Base-by-base conservation (phyloP, 2,113 vertebrate species). In the Chelonoidis abingdonii region DNA sequence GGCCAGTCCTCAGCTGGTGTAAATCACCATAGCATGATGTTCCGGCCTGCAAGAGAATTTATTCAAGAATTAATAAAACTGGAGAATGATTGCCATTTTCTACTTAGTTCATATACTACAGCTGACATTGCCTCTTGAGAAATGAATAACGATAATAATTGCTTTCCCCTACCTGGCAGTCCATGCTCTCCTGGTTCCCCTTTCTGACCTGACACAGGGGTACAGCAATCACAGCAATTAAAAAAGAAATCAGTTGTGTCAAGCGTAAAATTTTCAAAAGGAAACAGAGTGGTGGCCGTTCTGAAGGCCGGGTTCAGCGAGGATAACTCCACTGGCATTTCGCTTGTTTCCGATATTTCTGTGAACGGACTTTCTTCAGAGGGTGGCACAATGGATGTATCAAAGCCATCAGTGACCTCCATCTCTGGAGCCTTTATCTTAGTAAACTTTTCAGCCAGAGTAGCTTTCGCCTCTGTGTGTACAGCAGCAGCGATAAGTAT, bases 201-300 rank as follows among this genome's bases (percentile, higher is more conserved):
- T 84, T 95, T 98, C 52, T 98, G 98, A 2, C 99, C 99, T 22
- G 65, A 80, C 11, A 97, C 84, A 5, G 98, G 97, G 1, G 98
- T 98, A 95, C 99, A 99, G 96, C 99, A 99, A 72, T 99, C 99
- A 72, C 99, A 99, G 97, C 99, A 99, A 94, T 99, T 99, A 96
- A 99, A 98, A 98, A 99, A 99, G 96, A 99, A 99, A 92, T 99
- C 99, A 0, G 98, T 98, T 1, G 99, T 96, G 93, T 99, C 99
- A 7, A 99, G 96, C 0, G 99, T 99, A 98, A 99, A 98, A 89
- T 99, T 99, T 72, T 99, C 99, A 13, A 91, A 97, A 29, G 99
- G 98, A 69, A 98, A 94, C 19, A 98, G 92, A 0, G 98, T 98
- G 89, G 97, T 97, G 21, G 98, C 95, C 10, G 92, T 96, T 80